phyloP scores from a whole-genome alignment of 1,140 invertebrate species.

The Euschistus heros region DNA sequence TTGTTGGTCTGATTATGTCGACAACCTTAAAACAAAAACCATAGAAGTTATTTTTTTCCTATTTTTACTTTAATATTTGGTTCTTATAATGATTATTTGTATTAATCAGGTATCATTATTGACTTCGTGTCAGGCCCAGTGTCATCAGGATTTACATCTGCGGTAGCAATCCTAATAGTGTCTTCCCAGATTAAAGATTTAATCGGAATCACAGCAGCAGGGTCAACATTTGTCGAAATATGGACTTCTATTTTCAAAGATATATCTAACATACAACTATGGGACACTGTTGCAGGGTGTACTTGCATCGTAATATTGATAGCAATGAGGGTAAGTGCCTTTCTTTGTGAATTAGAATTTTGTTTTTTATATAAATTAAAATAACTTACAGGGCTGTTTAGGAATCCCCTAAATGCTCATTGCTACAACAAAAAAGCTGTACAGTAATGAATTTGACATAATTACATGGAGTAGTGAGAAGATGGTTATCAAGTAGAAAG shows the following conservation, averaged over 20 bases:
- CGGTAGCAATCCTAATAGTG: conserved; percentile 81
- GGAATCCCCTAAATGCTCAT: too few species aligned
- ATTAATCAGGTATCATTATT: conserved; percentile 67
- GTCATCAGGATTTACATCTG: conserved; percentile 85
- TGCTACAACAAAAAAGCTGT: too few species aligned
- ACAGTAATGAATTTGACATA: too few species aligned
- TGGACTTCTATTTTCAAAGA: conserved; percentile 54
- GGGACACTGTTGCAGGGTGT: conserved; percentile 58
- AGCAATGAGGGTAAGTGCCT: conserved; percentile 49
- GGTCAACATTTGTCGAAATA: conserved; percentile 59
- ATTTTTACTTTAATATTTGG: too few species aligned
- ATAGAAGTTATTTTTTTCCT: too few species aligned
- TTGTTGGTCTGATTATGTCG: too few species aligned
- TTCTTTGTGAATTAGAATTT: conserved; percentile 7
- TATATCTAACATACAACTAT: conserved; percentile 46
- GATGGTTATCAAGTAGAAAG: too few species aligned
- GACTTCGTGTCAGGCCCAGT: conserved; percentile 90
- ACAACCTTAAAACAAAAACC: too few species aligned
- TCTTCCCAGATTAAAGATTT: conserved; percentile 79
- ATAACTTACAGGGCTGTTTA: neutral
- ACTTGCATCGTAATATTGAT: conserved; percentile 60
- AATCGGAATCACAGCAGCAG: conserved; percentile 63
- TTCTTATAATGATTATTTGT: conserved; percentile 21
- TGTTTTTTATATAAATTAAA: neutral
- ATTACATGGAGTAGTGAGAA: too few species aligned